These are phyloP conservation scores for Gymnorhina tibicen DNA, from an alignment of 2,113 vertebrate genomes.

Conservation along the genomic window DNA sequence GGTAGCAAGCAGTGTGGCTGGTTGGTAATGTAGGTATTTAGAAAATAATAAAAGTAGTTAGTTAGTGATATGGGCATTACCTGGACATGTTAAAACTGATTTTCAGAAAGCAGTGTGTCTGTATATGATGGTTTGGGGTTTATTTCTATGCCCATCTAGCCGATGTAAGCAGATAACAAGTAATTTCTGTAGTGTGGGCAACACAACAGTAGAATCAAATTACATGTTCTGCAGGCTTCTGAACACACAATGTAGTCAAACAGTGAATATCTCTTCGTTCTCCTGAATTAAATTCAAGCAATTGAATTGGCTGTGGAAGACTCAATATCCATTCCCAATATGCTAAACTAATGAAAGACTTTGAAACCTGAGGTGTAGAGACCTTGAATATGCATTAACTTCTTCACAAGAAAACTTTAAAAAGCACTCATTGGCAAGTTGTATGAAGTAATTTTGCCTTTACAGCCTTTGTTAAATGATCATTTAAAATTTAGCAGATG, in stretches of 20 bases:
- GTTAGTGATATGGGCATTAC: background rate
- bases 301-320: background rate
- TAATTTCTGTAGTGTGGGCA: background rate
- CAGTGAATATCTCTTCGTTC: background rate
- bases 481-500: background rate
- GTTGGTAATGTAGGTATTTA: background rate
- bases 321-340: background rate
- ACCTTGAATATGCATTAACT: background rate
- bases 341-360: background rate
- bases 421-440: background rate
- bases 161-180: background rate
- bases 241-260: background rate
- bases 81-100: background rate
- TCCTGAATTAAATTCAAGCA: background rate
- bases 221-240: background rate
- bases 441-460: background rate
- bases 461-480: background rate
- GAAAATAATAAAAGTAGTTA: background rate
- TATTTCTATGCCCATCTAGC: background rate
- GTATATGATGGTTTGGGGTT: background rate
- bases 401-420: background rate
- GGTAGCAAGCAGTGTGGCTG: background rate
- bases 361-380: background rate
- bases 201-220: background rate
- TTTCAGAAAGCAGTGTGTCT: background rate